Percentiles rank a stretch among this genome's conserved stretches.
These are phyloP conservation scores for Trididemnum miniatum DNA, from an alignment of 23 tunicate species.

Conservation along the genomic window DNA sequence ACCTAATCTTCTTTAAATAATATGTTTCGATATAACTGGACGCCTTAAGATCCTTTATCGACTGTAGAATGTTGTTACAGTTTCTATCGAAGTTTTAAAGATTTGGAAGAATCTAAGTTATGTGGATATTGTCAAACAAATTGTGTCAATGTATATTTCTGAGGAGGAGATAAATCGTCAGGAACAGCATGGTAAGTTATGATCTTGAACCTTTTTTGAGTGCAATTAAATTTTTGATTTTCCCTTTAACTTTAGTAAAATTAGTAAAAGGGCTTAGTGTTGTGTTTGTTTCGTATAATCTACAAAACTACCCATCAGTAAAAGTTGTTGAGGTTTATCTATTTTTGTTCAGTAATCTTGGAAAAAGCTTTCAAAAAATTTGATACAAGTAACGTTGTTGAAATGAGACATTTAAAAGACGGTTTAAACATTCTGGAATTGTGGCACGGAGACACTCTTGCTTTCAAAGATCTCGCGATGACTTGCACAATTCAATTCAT, in stretches of 20 bases:
- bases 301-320: too few relatives aligned
- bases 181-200: conserved; percentile 37
- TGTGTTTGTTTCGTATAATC: too few relatives aligned
- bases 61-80: too few relatives aligned
- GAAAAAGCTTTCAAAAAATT: conserved; percentile 56
- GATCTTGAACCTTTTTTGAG: too few relatives aligned
- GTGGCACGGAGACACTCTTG: conserved; percentile 82
- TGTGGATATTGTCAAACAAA: conserved; percentile 53
- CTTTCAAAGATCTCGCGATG: conserved; percentile 92
- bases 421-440: conserved; percentile 62
- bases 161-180: conserved; percentile 45
- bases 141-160: conserved; percentile 42
- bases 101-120: conserved; percentile 69
- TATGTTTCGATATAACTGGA: too few relatives aligned
- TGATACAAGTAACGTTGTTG: conserved; percentile 58
- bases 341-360: too few relatives aligned
- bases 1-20: too few relatives aligned
- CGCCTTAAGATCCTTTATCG: too few relatives aligned
- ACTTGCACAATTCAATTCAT: conserved; percentile 45
- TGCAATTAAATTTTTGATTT: too few relatives aligned
- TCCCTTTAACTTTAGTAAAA: too few relatives aligned
- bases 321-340: too few relatives aligned
- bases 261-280: too few relatives aligned
- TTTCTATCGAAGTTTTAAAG: conserved; percentile 36
- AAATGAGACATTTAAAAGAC: conserved; percentile 30